Evolutionary conservation across 2,888 invertebrate genomes (phyloP).

Genomic region (Lepidonotus clava): DNA sequence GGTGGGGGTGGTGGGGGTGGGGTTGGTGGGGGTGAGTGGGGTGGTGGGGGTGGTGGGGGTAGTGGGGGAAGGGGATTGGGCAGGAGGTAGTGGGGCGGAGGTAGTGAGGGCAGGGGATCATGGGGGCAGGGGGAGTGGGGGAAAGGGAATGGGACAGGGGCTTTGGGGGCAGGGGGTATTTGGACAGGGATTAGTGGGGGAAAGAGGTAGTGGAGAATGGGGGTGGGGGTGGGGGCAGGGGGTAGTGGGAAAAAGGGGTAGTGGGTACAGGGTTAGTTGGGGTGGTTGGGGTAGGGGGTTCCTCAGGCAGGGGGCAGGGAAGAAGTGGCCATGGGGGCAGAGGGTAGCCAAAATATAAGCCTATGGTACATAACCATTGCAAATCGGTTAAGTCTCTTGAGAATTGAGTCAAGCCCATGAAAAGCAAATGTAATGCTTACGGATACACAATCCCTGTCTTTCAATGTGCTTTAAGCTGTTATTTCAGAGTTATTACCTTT

Average conservation of each 20-base stretch:
- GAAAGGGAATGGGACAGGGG: neutral
- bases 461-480: no score
- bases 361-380: no score
- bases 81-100: neutral
- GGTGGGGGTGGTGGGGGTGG: no score
- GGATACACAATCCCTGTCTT: no score
- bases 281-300: neutral
- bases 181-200: neutral
- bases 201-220: neutral
- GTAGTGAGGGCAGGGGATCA: neutral
- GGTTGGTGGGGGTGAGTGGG: neutral
- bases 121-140: neutral
- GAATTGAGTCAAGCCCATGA: no score
- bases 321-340: neutral
- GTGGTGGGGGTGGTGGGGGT: neutral
- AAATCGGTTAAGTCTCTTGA: no score
- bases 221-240: neutral
- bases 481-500: no score
- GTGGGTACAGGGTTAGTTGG: neutral
- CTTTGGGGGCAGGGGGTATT: neutral
- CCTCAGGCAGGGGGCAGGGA: neutral
- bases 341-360: no score
- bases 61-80: neutral
- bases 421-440: no score
- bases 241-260: neutral